phyloP scores from a whole-genome alignment of 2,888 invertebrate species.

The Meteorus colon region DNA sequence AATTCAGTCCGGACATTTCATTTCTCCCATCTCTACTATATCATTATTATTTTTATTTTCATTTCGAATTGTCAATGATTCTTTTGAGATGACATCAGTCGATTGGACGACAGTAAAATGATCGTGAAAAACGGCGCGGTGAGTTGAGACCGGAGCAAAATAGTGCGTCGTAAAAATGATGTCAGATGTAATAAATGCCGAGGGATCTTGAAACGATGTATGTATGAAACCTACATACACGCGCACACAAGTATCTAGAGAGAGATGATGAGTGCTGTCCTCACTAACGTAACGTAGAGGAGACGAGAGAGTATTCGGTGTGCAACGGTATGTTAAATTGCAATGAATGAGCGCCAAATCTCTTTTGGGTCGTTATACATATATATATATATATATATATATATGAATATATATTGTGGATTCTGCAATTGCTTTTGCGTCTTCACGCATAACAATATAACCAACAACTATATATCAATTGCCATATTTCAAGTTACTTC shows the following conservation, averaged over 20 bases:
- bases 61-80: conserved; percentile 5
- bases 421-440: neutral
- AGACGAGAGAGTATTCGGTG: neutral
- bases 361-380: neutral
- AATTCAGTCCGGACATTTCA: neutral
- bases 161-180: conserved; percentile 50
- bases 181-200: conserved; percentile 51
- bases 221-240: neutral
- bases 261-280: neutral
- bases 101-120: conserved; percentile 16
- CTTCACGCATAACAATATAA: neutral
- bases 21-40: neutral
- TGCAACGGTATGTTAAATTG: neutral
- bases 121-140: neutral
- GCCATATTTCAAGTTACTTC: neutral
- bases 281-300: neutral
- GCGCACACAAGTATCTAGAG: neutral
- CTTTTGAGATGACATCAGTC: neutral
- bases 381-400: neutral
- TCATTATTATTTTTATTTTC: neutral
- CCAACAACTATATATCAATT: neutral
- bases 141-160: conserved; percentile 14
- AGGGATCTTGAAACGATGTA: neutral
- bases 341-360: neutral
- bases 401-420: neutral